Evolutionary conservation across 1,140 invertebrate genomes (phyloP), one percentile per base, ranked within the genome.

Genomic region (Scaptomyza hsui): DNA sequence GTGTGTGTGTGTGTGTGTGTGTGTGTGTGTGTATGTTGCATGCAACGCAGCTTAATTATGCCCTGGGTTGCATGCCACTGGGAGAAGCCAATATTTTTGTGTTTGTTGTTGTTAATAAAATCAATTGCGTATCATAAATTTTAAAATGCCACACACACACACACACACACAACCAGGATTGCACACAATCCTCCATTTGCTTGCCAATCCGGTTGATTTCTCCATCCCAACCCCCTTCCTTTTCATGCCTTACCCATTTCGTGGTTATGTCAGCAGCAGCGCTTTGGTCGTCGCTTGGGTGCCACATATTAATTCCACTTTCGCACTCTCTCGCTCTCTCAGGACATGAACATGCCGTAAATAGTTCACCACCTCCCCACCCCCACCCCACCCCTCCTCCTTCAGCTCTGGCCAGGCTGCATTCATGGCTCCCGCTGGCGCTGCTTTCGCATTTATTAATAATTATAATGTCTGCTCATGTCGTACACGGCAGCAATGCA

Each of bases 251-350:
- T 26, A 26, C 24, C 69, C 69, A 21, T 61, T 72, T 63, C 56
- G 73, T 15, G 73, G 70, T 72, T 26, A 69, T 76, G 73, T 76
- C 73, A 76, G 73, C 26, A 72, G 72, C 72, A 86, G 76, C 77
- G 75, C 71, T 86, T 59, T 67, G 62, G 47, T 71, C 74, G 57
- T 73, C 61, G 70, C 60, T 62, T 52, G 82, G 82, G 82, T 88
- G 82, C 82, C 74, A 86, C 82, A 86, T 86, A 86, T 86, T 86
- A 86, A 86, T 86, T 86, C 82, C 82, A 82, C 57, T 78, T 86
- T 86, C 82, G 82, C 82, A 88, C 81, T 77, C 65, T 51, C 37
- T 35, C 37, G 13, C 2, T 10, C 1, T 26, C 29, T 12, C 41
- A 64, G 29, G 21, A 48, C 61, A 62, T 63, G 81, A 56, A 86